Base-by-base conservation (phyloP, 2,113 vertebrate species). In the Agelaius tricolor region DNA sequence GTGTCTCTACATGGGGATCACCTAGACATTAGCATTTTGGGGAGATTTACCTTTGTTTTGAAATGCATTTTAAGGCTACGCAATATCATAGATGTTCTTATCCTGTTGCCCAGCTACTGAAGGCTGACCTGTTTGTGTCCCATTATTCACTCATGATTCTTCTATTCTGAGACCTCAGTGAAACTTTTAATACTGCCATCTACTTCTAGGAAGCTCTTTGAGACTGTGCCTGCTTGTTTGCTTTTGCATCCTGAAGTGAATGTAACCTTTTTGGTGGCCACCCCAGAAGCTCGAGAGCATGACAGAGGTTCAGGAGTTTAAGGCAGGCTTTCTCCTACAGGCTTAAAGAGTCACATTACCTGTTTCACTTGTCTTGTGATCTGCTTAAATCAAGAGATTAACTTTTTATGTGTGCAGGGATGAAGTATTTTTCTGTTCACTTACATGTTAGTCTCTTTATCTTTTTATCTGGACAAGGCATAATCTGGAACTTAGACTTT, bases 311-410 rank as follows among this genome's bases (percentile, higher is more conserved):
- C 69, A 85, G 67, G 78, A 91, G 46, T 95, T 93, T 87, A 91
- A 83, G 82, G 54, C 41, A 91, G 82, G 30, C 74, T 94, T 93
- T 93, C 51, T 93, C 10, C 28, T 90, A 54, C 28, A 80, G 51
- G 58, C 54, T 93, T 69, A 46, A 35, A 52, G 78, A 91, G 72
- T 92, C 79, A 86, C 14, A 6, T 80, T 88, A 88, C 63, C 83
- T 73, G 83, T 94, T 95, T 80, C 49, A 28, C 54, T 88, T 88
- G 85, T 80, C 67, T 84, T 94, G 47, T 84, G 88, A 93, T 92
- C 72, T 90, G 47, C 75, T 94, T 92, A 88, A 95, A 95, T 69
- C 72, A 73, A 69, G 83, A 92, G 85, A 88, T 90, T 90, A 93
- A 89, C 76, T 55, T 92, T 73, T 80, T 80, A 74, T 62, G 33